phyloP scores from a whole-genome alignment of 2,888 invertebrate genomes.

The Cyclophora punctaria region DNA sequence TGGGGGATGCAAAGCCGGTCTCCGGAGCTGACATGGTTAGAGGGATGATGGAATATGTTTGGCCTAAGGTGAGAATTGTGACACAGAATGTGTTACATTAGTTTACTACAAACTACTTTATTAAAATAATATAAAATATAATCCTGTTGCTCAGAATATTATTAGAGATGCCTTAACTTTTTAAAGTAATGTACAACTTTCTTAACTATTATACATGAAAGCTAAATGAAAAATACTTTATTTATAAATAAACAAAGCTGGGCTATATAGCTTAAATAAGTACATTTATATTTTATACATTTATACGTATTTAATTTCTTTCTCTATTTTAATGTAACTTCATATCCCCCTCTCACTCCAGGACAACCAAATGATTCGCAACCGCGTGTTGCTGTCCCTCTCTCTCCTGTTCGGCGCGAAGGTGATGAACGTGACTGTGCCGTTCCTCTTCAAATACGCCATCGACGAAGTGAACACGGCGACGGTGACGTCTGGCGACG shows the following conservation, averaged over 20 bases:
- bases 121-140: neutral
- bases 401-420: conserved; percentile 88
- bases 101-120: too few species aligned
- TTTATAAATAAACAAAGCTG: too few species aligned
- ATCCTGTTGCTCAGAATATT: neutral
- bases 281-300: too few species aligned
- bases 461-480: conserved; percentile 89
- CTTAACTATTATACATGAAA: too few species aligned
- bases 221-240: too few species aligned
- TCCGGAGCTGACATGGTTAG: conserved; percentile 86
- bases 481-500: conserved; percentile 54
- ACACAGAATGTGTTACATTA: conserved; percentile 1
- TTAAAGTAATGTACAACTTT: neutral
- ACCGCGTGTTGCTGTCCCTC: conserved; percentile 88
- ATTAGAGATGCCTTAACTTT: neutral
- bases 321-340: too few species aligned
- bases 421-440: conserved; percentile 92
- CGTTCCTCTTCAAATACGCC: conserved; percentile 95
- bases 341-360: conserved; percentile 31
- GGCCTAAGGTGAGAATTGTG: conserved; percentile 85
- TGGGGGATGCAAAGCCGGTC: conserved; percentile 76
- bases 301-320: too few species aligned
- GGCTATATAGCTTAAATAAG: too few species aligned
- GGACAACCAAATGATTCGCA: conserved; percentile 83
- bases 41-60: conserved; percentile 93